These are phyloP conservation scores for Pseudococcus longispinus DNA, from an alignment of 2,888 invertebrate species.

Conservation along the genomic window DNA sequence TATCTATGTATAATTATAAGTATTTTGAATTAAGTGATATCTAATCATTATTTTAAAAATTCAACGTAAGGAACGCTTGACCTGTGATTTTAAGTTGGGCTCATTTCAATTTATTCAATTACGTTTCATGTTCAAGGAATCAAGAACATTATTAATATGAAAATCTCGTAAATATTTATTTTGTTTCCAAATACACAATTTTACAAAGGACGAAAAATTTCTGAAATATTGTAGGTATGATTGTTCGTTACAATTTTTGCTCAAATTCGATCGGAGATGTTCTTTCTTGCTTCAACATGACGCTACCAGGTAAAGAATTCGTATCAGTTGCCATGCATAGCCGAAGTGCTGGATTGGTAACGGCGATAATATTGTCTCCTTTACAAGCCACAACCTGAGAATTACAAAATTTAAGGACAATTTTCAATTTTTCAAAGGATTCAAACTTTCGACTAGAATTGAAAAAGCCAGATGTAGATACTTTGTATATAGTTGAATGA, in stretches of 20 bases:
- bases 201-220: not conserved
- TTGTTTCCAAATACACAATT: not conserved
- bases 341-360: conserved; percentile 83
- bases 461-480: not conserved
- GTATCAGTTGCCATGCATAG: conserved; percentile 64
- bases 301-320: not conserved
- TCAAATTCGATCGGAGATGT: conserved; percentile 51
- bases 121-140: not conserved
- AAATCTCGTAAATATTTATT: not conserved
- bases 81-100: no score
- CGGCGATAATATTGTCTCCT: conserved; percentile 86
- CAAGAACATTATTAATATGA: not conserved
- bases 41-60: no score
- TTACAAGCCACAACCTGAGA: conserved; percentile 80
- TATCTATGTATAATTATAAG: no score
- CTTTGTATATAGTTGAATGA: not conserved
- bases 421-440: not conserved
- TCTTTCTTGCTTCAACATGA: conserved; percentile 54
- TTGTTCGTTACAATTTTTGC: not conserved
- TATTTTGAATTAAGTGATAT: no score
- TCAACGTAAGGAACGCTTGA: no score
- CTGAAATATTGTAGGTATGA: not conserved
- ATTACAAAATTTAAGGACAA: not conserved
- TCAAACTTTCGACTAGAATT: not conserved
- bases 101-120: not conserved